Conservation (phyloP, 2,797 vertebrate genomes). For the Emys orbicularis region DNA sequence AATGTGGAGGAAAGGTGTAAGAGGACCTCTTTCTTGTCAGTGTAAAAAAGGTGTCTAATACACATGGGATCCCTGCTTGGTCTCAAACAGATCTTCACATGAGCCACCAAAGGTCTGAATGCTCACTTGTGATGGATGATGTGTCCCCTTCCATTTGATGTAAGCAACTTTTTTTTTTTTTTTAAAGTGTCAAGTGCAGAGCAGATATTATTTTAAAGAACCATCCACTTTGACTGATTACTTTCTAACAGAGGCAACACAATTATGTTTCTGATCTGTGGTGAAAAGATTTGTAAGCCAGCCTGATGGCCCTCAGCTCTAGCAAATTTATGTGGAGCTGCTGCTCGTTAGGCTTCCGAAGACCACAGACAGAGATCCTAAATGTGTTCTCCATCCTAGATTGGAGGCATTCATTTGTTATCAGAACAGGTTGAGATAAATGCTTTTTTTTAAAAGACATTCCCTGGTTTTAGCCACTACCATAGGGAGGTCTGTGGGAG, state of each 20-base stretch:
- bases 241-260: neutral
- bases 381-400: neutral
- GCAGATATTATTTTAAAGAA: neutral
- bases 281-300: neutral
- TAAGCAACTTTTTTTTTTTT: too few relatives aligned
- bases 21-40: neutral
- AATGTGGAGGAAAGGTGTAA: neutral
- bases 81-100: too few relatives aligned
- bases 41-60: neutral
- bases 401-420: neutral
- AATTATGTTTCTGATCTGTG: neutral
- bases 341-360: neutral
- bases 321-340: neutral
- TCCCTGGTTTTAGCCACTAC: too few relatives aligned
- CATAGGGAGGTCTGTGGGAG: too few relatives aligned
- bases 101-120: too few relatives aligned
- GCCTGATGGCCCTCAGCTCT: neutral
- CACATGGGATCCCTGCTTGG: neutral
- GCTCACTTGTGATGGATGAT: too few relatives aligned
- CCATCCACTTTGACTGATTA: neutral
- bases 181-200: neutral
- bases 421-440: neutral
- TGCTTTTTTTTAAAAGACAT: neutral
- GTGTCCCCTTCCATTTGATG: too few relatives aligned
- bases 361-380: neutral